A percentile compares a stretch with the other conserved stretches of the same genome.
Conservation (phyloP, 2,888 invertebrate genomes). For the Agrochola macilenta region DNA sequence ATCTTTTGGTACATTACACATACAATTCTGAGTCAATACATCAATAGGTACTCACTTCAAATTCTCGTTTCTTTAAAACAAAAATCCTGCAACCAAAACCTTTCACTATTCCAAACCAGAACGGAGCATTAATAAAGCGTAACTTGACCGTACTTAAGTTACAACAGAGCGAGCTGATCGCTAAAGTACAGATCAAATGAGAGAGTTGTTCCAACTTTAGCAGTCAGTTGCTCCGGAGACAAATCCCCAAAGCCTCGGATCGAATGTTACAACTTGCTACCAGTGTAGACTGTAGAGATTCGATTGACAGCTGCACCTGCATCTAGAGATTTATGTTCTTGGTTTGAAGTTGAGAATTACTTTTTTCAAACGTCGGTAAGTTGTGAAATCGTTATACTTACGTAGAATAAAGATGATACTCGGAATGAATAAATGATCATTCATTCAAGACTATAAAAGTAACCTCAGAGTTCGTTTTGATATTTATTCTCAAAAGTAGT, state of each 20-base stretch:
- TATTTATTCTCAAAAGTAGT: background rate
- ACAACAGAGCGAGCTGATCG: slow-evolving; percentile 8
- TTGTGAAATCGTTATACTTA: background rate
- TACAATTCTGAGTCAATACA: background rate
- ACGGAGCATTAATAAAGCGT: slow-evolving; percentile 8
- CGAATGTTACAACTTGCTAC: slow-evolving; percentile 54
- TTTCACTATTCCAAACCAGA: background rate
- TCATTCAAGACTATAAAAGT: background rate
- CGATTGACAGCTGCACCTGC: slow-evolving; percentile 37
- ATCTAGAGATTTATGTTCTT: slow-evolving; percentile 31
- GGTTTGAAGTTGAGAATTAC: slow-evolving; percentile 11
- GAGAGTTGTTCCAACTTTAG: slow-evolving; percentile 35
- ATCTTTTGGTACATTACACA: background rate
- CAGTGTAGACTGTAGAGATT: slow-evolving; percentile 10
- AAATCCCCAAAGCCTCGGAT: slow-evolving; percentile 61
- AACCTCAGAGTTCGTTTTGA: background rate
- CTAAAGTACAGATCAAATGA: slow-evolving; percentile 39
- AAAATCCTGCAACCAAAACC: background rate
- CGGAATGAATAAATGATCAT: background rate
- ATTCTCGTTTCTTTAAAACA: background rate
- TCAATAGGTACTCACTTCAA: no score
- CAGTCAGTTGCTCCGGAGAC: slow-evolving; percentile 57
- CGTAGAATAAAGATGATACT: background rate
- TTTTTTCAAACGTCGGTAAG: background rate
- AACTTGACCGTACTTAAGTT: slow-evolving; percentile 33